These are phyloP conservation scores for Ectemnius cavifrons DNA, from an alignment of 2,888 invertebrate genomes.

Conservation along the genomic window DNA sequence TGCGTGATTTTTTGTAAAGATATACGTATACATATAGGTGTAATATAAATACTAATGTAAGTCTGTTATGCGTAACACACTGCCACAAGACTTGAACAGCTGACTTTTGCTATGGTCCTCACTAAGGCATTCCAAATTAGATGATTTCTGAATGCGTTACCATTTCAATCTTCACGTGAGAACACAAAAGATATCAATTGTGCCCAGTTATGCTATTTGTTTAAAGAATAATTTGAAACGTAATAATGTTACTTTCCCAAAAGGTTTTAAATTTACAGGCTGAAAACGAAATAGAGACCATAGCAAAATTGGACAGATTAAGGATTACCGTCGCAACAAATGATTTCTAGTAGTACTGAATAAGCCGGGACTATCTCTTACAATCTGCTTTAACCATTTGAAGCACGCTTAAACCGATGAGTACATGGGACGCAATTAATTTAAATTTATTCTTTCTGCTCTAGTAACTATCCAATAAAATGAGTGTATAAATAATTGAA, in stretches of 20 bases:
- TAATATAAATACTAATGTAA: slow-evolving; percentile 60
- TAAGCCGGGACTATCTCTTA: not conserved
- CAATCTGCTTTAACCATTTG: not conserved
- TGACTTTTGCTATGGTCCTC: too few species aligned
- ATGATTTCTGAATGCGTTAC: too few species aligned
- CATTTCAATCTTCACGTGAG: too few species aligned
- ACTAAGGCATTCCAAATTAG: too few species aligned
- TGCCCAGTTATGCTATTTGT: too few species aligned
- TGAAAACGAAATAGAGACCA: too few species aligned
- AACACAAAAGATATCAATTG: too few species aligned
- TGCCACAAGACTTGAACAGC: slow-evolving; percentile 61
- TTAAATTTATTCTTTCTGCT: too few species aligned
- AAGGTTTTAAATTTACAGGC: too few species aligned
- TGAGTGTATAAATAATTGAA: too few species aligned
- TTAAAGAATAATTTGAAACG: not conserved
- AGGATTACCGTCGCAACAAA: slow-evolving; percentile 2
- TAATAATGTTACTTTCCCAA: too few species aligned
- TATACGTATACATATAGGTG: slow-evolving; percentile 59
- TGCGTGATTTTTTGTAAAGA: slow-evolving; percentile 57
- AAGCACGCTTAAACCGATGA: slow-evolving; percentile 15
- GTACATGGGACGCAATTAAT: not conserved
- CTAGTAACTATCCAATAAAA: too few species aligned
- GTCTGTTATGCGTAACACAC: slow-evolving; percentile 63
- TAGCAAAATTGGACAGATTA: not conserved
- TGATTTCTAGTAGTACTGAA: slow-evolving; percentile 7